These are phyloP conservation scores for Spinibarbus caldwelli DNA, from an alignment of 2,797 vertebrate genomes.

Conservation along the genomic window DNA sequence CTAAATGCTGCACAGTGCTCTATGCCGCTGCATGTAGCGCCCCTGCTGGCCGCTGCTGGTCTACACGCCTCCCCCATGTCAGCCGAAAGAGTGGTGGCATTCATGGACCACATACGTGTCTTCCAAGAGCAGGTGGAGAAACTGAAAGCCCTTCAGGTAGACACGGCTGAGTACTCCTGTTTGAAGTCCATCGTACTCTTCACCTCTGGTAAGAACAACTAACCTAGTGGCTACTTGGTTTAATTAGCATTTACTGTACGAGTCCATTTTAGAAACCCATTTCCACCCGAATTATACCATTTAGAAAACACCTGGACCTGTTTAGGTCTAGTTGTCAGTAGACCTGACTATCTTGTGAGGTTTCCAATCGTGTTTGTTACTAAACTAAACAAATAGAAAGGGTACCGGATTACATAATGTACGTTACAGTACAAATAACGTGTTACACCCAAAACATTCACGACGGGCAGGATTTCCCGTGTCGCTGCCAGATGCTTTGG, in stretches of 20 bases:
- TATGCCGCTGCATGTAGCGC: conserved; percentile 86
- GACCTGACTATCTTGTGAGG: background rate
- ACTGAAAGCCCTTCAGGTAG: conserved; percentile 86
- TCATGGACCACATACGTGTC: conserved; percentile 90
- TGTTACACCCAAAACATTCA: background rate
- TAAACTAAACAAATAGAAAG: background rate
- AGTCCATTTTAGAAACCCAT: background rate
- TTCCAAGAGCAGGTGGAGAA: conserved; percentile 92
- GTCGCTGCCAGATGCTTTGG: background rate
- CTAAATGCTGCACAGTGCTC: conserved; percentile 88
- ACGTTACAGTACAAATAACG: background rate
- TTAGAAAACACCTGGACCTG: background rate
- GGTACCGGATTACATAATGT: background rate
- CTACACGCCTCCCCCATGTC: conserved; percentile 88
- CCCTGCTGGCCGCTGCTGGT: conserved; percentile 85
- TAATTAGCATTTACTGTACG: background rate
- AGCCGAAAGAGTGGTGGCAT: conserved; percentile 85
- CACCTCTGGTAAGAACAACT: conserved; percentile 81
- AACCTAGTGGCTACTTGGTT: background rate
- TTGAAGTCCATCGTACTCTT: conserved; percentile 89
- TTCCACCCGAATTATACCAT: background rate
- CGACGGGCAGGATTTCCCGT: background rate
- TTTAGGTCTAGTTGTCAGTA: background rate
- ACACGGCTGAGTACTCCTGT: conserved; percentile 87
- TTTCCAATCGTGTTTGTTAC: background rate